Conservation (phyloP, 2,113 vertebrate genomes). For the Triplophysa siluroides region DNA sequence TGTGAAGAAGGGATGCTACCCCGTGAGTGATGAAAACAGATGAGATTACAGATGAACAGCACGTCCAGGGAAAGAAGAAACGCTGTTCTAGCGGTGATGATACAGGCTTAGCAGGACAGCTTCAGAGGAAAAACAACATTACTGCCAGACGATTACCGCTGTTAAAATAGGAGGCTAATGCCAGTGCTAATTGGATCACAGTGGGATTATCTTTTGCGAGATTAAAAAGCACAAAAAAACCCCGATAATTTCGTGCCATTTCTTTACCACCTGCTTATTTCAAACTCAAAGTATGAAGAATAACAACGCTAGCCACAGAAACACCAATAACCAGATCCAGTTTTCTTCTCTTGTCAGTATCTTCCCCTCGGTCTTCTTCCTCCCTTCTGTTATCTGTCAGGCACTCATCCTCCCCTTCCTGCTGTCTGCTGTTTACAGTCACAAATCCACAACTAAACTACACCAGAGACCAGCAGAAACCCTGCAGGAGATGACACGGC, state of each 20-base stretch:
- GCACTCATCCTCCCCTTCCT: constrained; percentile 38
- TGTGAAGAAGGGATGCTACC: not conserved
- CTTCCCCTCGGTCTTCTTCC: constrained; percentile 44
- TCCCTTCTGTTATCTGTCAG: constrained; percentile 49
- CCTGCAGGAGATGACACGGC: not conserved
- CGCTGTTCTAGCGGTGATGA: not conserved
- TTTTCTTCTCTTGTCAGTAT: constrained; percentile 29
- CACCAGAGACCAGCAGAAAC: not conserved
- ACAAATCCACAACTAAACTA: not conserved
- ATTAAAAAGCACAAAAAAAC: not conserved
- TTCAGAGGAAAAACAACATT: constrained; percentile 10
- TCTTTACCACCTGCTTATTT: not conserved
- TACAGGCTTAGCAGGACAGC: not conserved
- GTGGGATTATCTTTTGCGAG: constrained; percentile 4
- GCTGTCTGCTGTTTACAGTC: constrained; percentile 22
- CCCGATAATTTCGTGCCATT: not conserved
- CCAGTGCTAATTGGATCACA: constrained; percentile 33
- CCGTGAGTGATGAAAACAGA: constrained; percentile 9
- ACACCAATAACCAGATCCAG: too few relatives aligned
- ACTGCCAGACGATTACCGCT: constrained; percentile 48
- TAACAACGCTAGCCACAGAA: not conserved
- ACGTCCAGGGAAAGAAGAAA: not conserved
- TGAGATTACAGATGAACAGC: not conserved
- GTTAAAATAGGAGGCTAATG: constrained; percentile 51
- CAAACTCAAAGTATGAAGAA: not conserved